Evolutionary conservation across 2,888 invertebrate genomes (phyloP), one percentile per base, ranked within the genome.

Genomic region (Eurois occulta): DNA sequence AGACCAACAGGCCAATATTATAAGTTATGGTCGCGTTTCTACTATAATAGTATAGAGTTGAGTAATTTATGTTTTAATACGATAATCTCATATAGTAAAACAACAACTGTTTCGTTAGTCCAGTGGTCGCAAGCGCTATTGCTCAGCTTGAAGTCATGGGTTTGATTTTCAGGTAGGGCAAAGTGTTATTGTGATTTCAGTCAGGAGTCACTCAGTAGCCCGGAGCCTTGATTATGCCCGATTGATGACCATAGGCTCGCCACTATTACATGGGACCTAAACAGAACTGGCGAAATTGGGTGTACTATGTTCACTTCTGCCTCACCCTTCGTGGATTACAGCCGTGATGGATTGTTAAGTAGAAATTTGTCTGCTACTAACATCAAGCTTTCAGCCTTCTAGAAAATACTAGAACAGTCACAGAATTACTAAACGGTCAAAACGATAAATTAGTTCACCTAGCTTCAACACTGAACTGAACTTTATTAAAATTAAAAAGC

Each of bases 401-500:
- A 32, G 60, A 60, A 60, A 32, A 32, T 60, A 32, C 58, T 18
- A 58, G 28, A 18, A 8, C 16, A 21, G 21, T 8, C 35, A 28
- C 28, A 60, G 6, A 32, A 21, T 10, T 72, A n/a, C n/a, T 41
- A 28, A 82, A 55, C 62, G 55, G 46, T 66, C n/a, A 55, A n/a
- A n/a, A 77, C 38, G 35, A 60, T 48, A 73, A 62, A 73, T 55
- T 72, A 75, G 58, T 70, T 46, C 58, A 77, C 62, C 60, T 66
- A 35, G 8, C 21, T 38, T 28, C 35, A 72, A 64, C 75, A 65
- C 72, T 58, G 28, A 55, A 64, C 43, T 38, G 10, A 69, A 76
- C 86, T 84, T 87, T 77, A 86, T 82, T 88, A 88, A 85, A 88
- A 88, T 85, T 60, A 78, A 86, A 85, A 85, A 84, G 6, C 16